phyloP scores from a whole-genome alignment of 2,797 vertebrate genomes.

The Parauchenoglanis ngamensis region DNA sequence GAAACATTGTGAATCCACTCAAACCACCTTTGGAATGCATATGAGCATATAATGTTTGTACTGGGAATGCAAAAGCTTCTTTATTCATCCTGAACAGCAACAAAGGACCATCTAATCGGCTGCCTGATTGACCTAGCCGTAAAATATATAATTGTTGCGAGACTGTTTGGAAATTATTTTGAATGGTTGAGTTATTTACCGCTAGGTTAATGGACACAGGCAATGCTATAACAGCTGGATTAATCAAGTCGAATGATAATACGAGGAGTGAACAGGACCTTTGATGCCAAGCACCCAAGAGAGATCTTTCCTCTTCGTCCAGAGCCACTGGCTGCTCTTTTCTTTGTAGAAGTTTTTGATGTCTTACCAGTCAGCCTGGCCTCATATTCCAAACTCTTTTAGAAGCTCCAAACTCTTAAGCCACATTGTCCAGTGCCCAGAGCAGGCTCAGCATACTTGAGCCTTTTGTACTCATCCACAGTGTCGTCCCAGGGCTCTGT shows the following conservation, averaged over 20 bases:
- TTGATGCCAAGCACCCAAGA: not conserved
- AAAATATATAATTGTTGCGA: not conserved
- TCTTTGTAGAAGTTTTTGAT: not conserved
- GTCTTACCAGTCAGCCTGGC: too few relatives aligned
- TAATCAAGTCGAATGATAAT: not conserved
- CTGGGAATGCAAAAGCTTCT: not conserved
- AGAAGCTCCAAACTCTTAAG: not conserved
- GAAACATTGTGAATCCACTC: not conserved
- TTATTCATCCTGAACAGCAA: not conserved
- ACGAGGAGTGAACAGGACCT: not conserved
- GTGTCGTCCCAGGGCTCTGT: too few relatives aligned
- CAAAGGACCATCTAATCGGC: not conserved
- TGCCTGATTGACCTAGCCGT: not conserved
- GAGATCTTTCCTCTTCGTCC: not conserved
- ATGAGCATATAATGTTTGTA: not conserved
- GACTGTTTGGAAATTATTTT: not conserved
- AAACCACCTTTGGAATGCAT: not conserved
- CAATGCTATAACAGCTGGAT: not conserved
- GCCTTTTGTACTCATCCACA: not conserved
- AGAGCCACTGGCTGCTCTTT: not conserved
- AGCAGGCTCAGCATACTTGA: not conserved
- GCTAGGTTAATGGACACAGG: not conserved
- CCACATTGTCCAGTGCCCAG: not conserved
- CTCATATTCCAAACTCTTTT: not conserved
- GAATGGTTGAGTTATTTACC: not conserved